Evolutionary conservation across 2,888 invertebrate genomes (phyloP).

Genomic region (Allolobophora icterica): DNA sequence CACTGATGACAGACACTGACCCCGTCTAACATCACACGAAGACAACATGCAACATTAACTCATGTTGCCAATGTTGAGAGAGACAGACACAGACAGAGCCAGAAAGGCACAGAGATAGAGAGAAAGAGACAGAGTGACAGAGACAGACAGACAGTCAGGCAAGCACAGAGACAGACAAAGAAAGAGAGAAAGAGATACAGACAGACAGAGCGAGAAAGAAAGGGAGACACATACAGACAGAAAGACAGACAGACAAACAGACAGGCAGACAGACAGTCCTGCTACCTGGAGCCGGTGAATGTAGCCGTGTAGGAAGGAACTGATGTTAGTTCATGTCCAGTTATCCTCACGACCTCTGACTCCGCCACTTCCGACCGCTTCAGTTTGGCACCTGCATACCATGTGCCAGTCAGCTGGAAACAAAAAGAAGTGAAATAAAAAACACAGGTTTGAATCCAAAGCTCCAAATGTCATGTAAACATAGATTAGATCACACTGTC

Average conservation of each 20-base stretch:
- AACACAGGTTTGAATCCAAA: too few species aligned
- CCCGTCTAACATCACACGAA: background rate
- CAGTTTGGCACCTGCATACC: background rate
- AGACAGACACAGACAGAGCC: background rate
- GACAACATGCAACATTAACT: background rate
- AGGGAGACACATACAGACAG: background rate
- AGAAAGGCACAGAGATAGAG: background rate
- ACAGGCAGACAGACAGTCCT: background rate
- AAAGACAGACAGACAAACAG: background rate
- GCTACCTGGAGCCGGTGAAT: background rate
- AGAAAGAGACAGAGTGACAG: background rate
- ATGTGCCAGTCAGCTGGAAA: background rate
- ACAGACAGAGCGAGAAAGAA: background rate
- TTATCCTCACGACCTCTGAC: background rate
- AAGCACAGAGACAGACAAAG: background rate
- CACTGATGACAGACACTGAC: background rate
- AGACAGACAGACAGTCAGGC: background rate
- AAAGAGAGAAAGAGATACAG: background rate
- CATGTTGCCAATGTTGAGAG: background rate
- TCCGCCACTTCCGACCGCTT: slow-evolving; percentile 6
- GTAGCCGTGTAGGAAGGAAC: background rate
- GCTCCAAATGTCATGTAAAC: too few species aligned
- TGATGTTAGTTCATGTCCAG: background rate
- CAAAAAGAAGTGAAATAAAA: background rate
- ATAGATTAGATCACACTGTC: too few species aligned